phyloP scores from a whole-genome alignment of 2,113 vertebrate species.

The Ammodytes marinus region DNA sequence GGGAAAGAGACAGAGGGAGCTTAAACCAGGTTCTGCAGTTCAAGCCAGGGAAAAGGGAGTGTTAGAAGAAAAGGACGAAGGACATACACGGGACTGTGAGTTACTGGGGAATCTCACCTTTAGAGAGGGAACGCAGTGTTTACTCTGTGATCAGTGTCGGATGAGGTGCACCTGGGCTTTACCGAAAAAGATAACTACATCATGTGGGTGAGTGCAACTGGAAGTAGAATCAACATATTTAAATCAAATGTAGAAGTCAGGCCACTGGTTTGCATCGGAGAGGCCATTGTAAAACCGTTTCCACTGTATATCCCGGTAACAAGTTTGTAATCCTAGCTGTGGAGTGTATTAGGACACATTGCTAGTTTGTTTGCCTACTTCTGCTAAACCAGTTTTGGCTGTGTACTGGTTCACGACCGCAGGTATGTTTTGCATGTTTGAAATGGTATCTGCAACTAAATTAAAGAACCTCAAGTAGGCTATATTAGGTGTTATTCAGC shows the following conservation, averaged over 20 bases:
- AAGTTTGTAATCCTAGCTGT: background rate
- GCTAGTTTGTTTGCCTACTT: background rate
- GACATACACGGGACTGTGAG: constrained; percentile 16
- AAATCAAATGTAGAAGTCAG: background rate
- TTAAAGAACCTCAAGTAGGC: background rate
- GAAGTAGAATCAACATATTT: background rate
- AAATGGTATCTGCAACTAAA: background rate
- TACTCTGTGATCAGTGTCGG: constrained; percentile 5
- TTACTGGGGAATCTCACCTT: constrained; percentile 33
- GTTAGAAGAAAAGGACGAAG: constrained; percentile 19
- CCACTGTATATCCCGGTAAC: background rate
- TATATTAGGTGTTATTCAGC: background rate
- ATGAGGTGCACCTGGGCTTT: constrained; percentile 28
- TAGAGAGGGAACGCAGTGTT: constrained; percentile 26
- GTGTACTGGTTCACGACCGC: background rate
- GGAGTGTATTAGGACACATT: background rate
- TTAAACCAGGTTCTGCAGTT: constrained; percentile 15
- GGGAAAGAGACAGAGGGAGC: background rate
- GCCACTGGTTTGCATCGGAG: constrained; percentile 3
- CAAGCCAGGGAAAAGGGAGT: constrained; percentile 14
- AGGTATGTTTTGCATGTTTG: constrained; percentile 7
- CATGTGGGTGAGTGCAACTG: constrained; percentile 77
- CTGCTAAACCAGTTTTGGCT: background rate
- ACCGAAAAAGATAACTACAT: constrained; percentile 47
- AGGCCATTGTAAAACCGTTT: background rate